Base-by-base conservation (phyloP, 2,797 vertebrate species). In the Pygocentrus nattereri region DNA sequence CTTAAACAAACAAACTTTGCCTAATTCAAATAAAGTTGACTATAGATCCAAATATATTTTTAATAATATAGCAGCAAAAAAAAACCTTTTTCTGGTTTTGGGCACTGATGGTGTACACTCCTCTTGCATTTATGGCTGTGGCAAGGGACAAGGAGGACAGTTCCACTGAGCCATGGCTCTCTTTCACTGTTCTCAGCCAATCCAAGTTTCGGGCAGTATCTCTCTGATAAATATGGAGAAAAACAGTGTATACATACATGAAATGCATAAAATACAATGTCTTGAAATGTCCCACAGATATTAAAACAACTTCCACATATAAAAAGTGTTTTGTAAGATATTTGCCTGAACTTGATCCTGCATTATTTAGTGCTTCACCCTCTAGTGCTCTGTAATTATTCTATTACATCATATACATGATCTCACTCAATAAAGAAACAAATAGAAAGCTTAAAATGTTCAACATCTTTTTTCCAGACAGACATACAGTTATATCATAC, bases 131-230 rank as follows among this genome's bases (percentile, higher is more conserved):
- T 92, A 99, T 97, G 19, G 96, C 90, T 19, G 96, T 95, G 31
- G 96, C 97, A 83, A 99, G 92, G 0, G 97, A 96, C 59, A 99
- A 91, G 0, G 98, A 99, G 0, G 98, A 98, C 67, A 97, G 91
- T 84, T 99, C 98, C 83, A 99, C 97, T 0, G 98, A 99, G 0
- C 98, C 97, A 1, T 99, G 97, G 84, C 96, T 98, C 79, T 99
- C 98, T 79, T 97, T 98, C 82, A 99, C 97, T 0, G 95, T 97
- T 87, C 96, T 97, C 81, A 99, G 79, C 98, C 98, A 99, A 79
- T 96, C 96, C 81, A 98, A 81, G 85, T 97, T 95, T 25, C 96
- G 93, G 72, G 96, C 96, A 49, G 96, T 97, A 85, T 97, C 97
- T 16, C 75, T 27, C 98, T 99, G 85, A 49, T 62, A 54, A 38